Conservation (phyloP, 2,888 invertebrate species). For the Ypsolopha sequella region DNA sequence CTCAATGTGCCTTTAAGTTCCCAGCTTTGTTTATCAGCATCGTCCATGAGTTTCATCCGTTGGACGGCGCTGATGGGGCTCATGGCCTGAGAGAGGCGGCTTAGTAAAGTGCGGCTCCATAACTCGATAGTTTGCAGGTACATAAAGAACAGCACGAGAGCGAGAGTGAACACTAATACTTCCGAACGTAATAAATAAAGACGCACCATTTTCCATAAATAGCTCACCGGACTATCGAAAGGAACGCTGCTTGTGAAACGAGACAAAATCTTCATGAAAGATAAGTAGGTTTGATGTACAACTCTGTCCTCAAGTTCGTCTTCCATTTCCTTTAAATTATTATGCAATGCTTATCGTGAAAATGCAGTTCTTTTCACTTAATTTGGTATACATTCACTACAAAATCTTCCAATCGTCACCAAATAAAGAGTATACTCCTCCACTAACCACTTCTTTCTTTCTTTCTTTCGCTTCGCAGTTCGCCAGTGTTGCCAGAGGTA, state of each 20-base stretch:
- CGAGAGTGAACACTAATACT: constrained; percentile 78
- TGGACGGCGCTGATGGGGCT: constrained; percentile 74
- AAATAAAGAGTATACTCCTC: too few relatives aligned
- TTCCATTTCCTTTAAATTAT: constrained; percentile 75
- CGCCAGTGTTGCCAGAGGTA: too few relatives aligned
- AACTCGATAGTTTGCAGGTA: constrained; percentile 87
- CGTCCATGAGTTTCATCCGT: constrained; percentile 67
- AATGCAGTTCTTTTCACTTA: neutral
- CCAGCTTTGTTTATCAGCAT: constrained; percentile 76
- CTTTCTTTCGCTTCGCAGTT: too few relatives aligned
- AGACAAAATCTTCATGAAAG: constrained; percentile 88
- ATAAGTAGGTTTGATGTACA: constrained; percentile 87
- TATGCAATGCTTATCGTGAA: neutral
- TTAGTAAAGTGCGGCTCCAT: constrained; percentile 83
- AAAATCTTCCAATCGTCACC: too few relatives aligned
- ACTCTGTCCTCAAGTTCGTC: constrained; percentile 93
- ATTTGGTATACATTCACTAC: neutral
- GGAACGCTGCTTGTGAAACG: constrained; percentile 85
- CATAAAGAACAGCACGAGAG: constrained; percentile 79
- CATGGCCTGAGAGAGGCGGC: constrained; percentile 76
- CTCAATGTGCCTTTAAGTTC: constrained; percentile 80
- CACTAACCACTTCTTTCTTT: too few relatives aligned
- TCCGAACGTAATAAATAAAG: constrained; percentile 86
- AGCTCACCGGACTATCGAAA: constrained; percentile 79
- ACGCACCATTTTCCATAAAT: constrained; percentile 84